Evolutionary conservation across 2,888 invertebrate species (phyloP).

Genomic region (Apantesis nais): DNA sequence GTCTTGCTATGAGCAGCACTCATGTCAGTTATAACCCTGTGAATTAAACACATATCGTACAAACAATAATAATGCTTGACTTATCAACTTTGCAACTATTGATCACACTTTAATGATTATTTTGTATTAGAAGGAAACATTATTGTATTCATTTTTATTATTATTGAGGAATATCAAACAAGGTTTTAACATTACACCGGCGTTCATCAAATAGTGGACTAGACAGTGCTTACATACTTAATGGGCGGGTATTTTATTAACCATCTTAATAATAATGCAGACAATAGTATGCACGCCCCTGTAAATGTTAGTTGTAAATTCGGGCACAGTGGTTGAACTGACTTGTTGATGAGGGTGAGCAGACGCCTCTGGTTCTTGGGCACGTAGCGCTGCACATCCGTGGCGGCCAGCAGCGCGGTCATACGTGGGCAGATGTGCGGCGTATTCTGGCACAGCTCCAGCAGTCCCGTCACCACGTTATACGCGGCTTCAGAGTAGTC

Average conservation of each 20-base stretch:
- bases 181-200: too few relatives aligned
- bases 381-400: conserved; percentile 56
- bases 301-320: neutral
- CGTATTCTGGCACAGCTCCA: conserved; percentile 45
- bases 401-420: conserved; percentile 59
- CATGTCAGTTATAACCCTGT: conserved; percentile 54
- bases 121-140: too few relatives aligned
- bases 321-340: neutral
- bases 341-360: conserved; percentile 23
- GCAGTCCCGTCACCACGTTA: conserved; percentile 58
- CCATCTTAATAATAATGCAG: too few relatives aligned
- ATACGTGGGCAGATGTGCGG: conserved; percentile 47
- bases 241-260: too few relatives aligned
- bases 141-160: too few relatives aligned
- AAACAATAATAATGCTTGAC: neutral
- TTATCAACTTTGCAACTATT: neutral
- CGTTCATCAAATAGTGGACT: too few relatives aligned
- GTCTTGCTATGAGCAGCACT: conserved; percentile 25
- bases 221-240: too few relatives aligned
- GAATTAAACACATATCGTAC: conserved; percentile 13
- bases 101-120: too few relatives aligned
- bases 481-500: conserved; percentile 71
- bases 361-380: conserved; percentile 58
- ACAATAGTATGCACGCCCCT: too few relatives aligned
- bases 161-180: too few relatives aligned